phyloP scores from a whole-genome alignment of 2,113 vertebrate genomes.

The Saccopteryx bilineata region DNA sequence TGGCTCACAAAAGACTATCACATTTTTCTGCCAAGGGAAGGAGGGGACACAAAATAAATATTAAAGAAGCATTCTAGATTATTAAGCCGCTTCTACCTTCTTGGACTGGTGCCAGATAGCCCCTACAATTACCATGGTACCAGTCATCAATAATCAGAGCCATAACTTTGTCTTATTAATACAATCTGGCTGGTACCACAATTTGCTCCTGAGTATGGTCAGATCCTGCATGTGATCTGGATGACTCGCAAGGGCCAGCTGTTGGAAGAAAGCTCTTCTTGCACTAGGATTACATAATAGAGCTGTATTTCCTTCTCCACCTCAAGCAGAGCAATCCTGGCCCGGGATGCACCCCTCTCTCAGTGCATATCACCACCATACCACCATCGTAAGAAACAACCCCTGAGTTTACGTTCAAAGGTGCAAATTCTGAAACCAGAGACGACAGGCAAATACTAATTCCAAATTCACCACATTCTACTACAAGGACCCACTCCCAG shows the following conservation, averaged over 20 bases:
- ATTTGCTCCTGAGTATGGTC: neutral
- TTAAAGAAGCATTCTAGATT: slow-evolving; percentile 1
- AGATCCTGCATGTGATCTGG: neutral
- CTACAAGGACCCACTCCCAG: neutral
- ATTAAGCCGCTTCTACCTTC: neutral
- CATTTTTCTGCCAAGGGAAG: neutral
- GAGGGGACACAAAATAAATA: neutral
- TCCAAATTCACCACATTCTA: neutral
- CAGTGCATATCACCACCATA: neutral
- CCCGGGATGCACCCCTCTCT: neutral
- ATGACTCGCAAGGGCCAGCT: neutral
- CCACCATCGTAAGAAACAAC: neutral
- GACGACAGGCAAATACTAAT: neutral
- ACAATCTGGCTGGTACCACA: neutral
- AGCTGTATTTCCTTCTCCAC: slow-evolving; percentile 4
- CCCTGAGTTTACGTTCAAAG: slow-evolving; percentile 13
- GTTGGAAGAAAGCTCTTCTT: slow-evolving; percentile 8
- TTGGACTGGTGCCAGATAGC: neutral
- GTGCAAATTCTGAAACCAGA: slow-evolving; percentile 26
- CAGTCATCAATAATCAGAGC: neutral
- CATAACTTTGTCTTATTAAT: neutral
- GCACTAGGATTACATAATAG: neutral
- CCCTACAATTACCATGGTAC: neutral
- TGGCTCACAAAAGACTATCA: slow-evolving; percentile 4
- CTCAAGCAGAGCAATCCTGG: neutral